Base-by-base conservation (phyloP, 2,888 invertebrate species). In the Meta bourneti region DNA sequence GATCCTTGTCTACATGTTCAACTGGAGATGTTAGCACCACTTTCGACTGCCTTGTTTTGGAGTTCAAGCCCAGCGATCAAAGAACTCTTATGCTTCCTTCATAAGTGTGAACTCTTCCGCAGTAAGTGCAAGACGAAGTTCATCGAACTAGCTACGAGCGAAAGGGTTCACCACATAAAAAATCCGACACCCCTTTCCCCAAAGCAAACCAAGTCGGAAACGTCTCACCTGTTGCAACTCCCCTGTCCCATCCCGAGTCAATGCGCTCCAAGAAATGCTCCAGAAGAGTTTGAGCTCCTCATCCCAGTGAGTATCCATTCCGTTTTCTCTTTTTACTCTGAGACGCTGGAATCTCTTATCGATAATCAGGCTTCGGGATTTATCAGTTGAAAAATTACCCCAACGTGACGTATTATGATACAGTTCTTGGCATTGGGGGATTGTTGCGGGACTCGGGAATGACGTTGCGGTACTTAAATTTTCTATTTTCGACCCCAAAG, bases 61-160 rank as follows among this genome's bases (percentile, higher is more conserved):
- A 34, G 34, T 34, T 34, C 34, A 34, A 34, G 34, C 34, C 34
- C 34, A 34, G 34, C 34, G 34, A 34, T 34, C 74, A 75, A 20
- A 48, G 51, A 48, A 75, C 48, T 11, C 79, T 79, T 82, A 54
- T 71, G 61, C 86, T 82, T 82, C 52, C n/a, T n/a, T 84, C 70
- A 16, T n/a, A 49, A 49, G 34, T 51, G 87, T 79, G 78, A 78
- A 13, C 70, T 85, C 90, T 90, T 91, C 91, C 86, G 91, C 81
- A 87, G 81, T 91, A 70, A 82, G 91, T 91, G 91, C 91, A 90
- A 20, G 49, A 69, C 78, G 51, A 34, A 78, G 91, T 91, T 91
- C 86, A 91, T 54, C 89, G 89, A 89, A 91, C 86, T 78, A 70
- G 20, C 79, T 52, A n/a, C 61, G 48, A 79, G 11, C 51, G 13